phyloP scores from a whole-genome alignment of 2,113 vertebrate species.

The Cyrtonyx montezumae region DNA sequence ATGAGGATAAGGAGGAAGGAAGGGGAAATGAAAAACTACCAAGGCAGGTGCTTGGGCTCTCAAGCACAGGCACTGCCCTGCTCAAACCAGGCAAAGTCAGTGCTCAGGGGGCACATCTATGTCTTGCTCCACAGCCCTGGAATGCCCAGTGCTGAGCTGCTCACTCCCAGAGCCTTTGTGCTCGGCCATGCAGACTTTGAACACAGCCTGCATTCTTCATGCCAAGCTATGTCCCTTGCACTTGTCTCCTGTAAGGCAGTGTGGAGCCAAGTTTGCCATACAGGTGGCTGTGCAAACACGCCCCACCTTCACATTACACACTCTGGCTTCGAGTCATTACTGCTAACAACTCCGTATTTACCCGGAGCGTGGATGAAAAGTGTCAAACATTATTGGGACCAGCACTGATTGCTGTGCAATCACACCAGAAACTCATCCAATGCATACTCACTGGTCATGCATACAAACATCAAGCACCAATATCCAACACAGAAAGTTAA shows the following conservation, averaged over 20 bases:
- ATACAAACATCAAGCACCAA: not conserved
- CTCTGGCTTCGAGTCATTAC: not conserved
- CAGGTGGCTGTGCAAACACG: not conserved
- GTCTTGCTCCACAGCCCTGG: not conserved
- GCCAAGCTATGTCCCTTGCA: not conserved
- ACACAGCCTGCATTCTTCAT: not conserved
- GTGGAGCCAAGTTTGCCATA: not conserved
- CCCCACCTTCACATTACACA: not conserved
- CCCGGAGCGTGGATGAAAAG: not conserved
- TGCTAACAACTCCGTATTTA: not conserved
- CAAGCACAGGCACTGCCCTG: too few relatives aligned
- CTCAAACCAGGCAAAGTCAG: not conserved
- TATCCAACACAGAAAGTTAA: too few relatives aligned
- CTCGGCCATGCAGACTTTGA: not conserved
- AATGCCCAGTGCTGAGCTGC: not conserved
- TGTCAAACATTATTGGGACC: not conserved
- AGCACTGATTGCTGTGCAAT: not conserved
- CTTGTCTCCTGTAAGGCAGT: not conserved
- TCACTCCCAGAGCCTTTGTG: not conserved
- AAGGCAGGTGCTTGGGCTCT: fast-evolving
- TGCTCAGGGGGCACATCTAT: too few relatives aligned
- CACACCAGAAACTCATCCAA: not conserved
- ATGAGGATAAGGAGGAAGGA: not conserved
- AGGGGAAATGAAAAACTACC: not conserved
- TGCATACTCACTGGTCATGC: not conserved